Base-by-base conservation (phyloP, 2,888 invertebrate genomes). In the Pimpla rufipes region DNA sequence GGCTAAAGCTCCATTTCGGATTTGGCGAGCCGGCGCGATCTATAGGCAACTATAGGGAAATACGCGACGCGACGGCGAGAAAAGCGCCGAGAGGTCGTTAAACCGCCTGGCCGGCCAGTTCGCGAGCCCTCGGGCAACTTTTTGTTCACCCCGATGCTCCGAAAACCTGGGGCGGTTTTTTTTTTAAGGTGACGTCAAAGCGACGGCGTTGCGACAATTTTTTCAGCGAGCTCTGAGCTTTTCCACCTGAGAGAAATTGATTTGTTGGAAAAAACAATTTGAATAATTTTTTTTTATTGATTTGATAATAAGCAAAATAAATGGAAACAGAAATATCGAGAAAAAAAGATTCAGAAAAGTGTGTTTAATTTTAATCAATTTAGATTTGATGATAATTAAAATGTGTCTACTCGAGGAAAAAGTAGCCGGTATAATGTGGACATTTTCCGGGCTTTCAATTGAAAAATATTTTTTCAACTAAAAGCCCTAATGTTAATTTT, bases 51-150 rank as follows among this genome's bases (percentile, higher is more conserved):
- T 62, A 62, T 59, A 59, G 71, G 76, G 77, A 42, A 76, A 80
- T 67, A 35, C 42, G 37, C 21, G 66, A 62, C 55, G 35, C 57
- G 57, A 66, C 47, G 64, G 66, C 78, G 74, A 64, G 59, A 45
- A 76, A 68, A 55, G 64, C 75, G 23, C 73, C 73, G 55, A 62
- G 80, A 83, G 83, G 83, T 83, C 83, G 83, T 83, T 83, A 80
- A 83, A 80, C 80, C 35, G 71, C 23, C 66, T 52, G 52, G 76
- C 52, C 75, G 45, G 70, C 37, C 42, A 75, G 45, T 62, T 68
- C 55, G 40, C 70, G 55, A 67, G 21, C 50, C 18, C 68, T 62
- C 40, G 40, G 35, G 50, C 45, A 78, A 68, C 40, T 37, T 40
- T 21, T 40, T 55, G 68, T n/a, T n/a, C n/a, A n/a, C 64, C 16